Conservation (phyloP, 2,888 invertebrate genomes). For the Nomada goodeniana region DNA sequence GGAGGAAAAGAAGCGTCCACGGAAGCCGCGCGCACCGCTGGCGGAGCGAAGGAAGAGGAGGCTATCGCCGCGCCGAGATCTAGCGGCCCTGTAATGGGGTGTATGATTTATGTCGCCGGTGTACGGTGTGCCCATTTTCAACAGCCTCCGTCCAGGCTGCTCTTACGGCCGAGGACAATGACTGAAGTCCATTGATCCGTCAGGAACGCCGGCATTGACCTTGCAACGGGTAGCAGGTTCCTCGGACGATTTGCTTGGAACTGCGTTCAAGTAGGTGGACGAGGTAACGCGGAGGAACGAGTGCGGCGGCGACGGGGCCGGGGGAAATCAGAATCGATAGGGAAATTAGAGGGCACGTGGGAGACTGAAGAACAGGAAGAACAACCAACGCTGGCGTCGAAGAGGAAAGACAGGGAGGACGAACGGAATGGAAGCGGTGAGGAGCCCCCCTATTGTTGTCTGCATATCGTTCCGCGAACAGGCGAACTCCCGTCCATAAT, state of each 20-base stretch:
- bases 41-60: slow-evolving; percentile 49
- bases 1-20: slow-evolving; percentile 53
- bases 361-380: neutral
- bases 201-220: slow-evolving; percentile 31
- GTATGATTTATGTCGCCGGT: slow-evolving; percentile 81
- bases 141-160: slow-evolving; percentile 66
- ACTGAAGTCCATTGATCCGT: slow-evolving; percentile 78
- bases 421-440: slow-evolving; percentile 6
- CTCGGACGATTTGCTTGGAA: neutral
- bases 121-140: slow-evolving; percentile 76
- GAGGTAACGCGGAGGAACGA: neutral
- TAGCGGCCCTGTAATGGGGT: slow-evolving; percentile 81
- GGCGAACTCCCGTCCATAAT: slow-evolving; percentile 70
- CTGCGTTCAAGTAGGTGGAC: neutral
- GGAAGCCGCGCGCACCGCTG: slow-evolving; percentile 25
- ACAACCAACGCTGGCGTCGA: neutral
- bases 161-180: slow-evolving; percentile 77
- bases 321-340: slow-evolving; percentile 4
- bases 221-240: slow-evolving; percentile 45
- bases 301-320: neutral
- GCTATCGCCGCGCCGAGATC: slow-evolving; percentile 79
- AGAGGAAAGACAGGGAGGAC: neutral
- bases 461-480: slow-evolving; percentile 73
- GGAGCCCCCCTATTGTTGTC: slow-evolving; percentile 68
- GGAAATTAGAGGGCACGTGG: slow-evolving; percentile 11